These are phyloP conservation scores for Gadopsis marmoratus DNA, from an alignment of 2,797 vertebrate species.

Conservation along the genomic window DNA sequence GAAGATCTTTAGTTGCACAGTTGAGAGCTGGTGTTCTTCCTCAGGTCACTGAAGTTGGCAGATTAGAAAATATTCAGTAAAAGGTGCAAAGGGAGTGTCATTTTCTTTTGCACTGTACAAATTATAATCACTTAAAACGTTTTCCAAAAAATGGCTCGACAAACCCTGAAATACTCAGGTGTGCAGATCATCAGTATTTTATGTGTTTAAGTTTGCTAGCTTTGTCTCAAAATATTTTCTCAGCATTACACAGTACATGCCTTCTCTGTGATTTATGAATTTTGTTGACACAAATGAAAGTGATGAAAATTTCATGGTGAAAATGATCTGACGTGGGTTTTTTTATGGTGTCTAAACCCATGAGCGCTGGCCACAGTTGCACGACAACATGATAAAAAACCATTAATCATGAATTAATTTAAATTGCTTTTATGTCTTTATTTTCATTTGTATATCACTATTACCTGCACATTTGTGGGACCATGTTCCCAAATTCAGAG, in stretches of 20 bases:
- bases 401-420: not conserved
- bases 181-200: not conserved
- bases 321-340: not conserved
- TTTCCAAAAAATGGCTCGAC: not conserved
- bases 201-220: not conserved
- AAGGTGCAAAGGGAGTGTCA: not conserved
- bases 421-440: not conserved
- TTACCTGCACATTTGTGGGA: not conserved
- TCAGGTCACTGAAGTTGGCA: not conserved
- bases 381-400: not conserved
- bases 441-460: not conserved
- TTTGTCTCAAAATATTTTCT: not conserved
- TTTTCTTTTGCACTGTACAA: not conserved
- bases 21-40: not conserved
- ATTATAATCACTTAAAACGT: not conserved
- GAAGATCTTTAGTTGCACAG: not conserved
- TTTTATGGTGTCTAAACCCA: not conserved
- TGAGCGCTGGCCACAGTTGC: no score
- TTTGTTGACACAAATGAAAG: not conserved
- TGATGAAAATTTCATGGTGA: not conserved
- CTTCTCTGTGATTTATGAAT: not conserved
- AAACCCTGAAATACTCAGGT: not conserved
- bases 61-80: not conserved
- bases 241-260: not conserved
- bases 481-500: not conserved